phyloP scores from a whole-genome alignment of 2,113 vertebrate species.

The Vulpes vulpes region DNA sequence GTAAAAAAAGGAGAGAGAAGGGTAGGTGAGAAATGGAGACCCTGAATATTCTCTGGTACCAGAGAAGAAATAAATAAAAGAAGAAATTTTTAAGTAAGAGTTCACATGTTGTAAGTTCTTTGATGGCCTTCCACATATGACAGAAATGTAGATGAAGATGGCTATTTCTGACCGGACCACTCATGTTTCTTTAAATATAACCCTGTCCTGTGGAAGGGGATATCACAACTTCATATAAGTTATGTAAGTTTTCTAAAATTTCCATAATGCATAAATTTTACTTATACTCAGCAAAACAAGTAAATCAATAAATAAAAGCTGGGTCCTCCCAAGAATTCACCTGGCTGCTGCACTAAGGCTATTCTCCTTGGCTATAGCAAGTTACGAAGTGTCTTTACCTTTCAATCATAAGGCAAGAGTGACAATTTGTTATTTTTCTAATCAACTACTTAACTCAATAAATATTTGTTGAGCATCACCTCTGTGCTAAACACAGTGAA shows the following conservation, averaged over 20 bases:
- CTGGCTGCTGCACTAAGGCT: not conserved
- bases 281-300: not conserved
- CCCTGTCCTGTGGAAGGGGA: not conserved
- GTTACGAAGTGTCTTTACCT: not conserved
- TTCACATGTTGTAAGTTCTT: not conserved
- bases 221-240: not conserved
- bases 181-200: not conserved
- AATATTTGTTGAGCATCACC: not conserved
- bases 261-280: not conserved
- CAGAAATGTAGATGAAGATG: not conserved
- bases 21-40: not conserved
- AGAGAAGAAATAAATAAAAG: not conserved
- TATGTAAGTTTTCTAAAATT: not conserved
- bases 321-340: not conserved
- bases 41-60: not conserved
- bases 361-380: not conserved
- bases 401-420: not conserved
- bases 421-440: not conserved
- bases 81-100: not conserved
- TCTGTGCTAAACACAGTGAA: not conserved
- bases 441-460: not conserved
- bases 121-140: not conserved
- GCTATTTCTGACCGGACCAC: not conserved
- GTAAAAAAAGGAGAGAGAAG: not conserved
- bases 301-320: slow-evolving; percentile 5